Evolutionary conservation across 2,797 vertebrate species (phyloP).

Genomic region (Sternarchorhynchus goeldii): DNA sequence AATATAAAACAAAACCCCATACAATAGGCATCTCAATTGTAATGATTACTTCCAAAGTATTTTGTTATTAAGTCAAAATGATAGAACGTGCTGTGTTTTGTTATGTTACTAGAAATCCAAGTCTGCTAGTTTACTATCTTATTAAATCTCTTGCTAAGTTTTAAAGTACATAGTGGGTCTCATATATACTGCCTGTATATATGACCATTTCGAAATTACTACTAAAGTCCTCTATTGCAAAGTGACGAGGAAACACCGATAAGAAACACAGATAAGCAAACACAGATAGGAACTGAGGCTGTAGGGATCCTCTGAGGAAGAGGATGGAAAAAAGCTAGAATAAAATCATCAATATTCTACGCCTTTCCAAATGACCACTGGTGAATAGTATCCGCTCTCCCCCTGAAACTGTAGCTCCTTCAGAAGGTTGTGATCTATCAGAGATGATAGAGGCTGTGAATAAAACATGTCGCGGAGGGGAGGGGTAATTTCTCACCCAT

Average conservation of each 20-base stretch:
- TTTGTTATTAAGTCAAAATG: too few species aligned
- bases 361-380: conserved; percentile 38
- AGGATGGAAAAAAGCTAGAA: conserved; percentile 48
- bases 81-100: too few species aligned
- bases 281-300: conserved; percentile 10
- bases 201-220: too few species aligned
- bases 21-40: too few species aligned
- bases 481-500: conserved; percentile 62
- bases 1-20: too few species aligned
- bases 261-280: not conserved
- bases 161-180: too few species aligned
- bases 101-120: too few species aligned
- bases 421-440: conserved; percentile 49
- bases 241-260: not conserved
- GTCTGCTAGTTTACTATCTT: too few species aligned
- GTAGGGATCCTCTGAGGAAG: conserved; percentile 34
- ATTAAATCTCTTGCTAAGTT: too few species aligned
- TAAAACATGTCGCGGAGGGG: conserved; percentile 62
- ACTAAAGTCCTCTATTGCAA: too few species aligned
- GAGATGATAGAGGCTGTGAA: conserved; percentile 56
- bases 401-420: conserved; percentile 47
- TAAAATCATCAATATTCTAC: conserved; percentile 54
- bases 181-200: too few species aligned
- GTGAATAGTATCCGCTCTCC: conserved; percentile 49
- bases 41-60: too few species aligned